These are phyloP conservation scores for Channallabes apus DNA, from an alignment of 2,797 vertebrate genomes.

Conservation along the genomic window DNA sequence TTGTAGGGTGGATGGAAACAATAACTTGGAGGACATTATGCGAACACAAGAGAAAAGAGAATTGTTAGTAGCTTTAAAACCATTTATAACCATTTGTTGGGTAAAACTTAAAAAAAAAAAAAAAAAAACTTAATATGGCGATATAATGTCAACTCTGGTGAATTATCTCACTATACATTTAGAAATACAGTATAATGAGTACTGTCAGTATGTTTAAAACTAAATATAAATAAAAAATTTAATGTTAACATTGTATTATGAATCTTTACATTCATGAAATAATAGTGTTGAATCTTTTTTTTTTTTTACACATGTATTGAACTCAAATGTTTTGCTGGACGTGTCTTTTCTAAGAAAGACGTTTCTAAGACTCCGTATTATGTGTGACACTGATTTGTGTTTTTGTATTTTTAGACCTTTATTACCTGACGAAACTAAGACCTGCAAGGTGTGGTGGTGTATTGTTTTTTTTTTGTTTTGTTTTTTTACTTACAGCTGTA, in stretches of 20 bases:
- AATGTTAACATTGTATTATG: not conserved
- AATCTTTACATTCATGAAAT: not conserved
- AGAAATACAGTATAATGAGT: no score
- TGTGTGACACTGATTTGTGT: not conserved
- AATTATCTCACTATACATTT: no score
- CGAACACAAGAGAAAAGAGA: no score
- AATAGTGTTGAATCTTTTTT: not conserved
- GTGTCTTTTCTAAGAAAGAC: no score
- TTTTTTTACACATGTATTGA: not conserved
- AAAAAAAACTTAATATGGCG: no score
- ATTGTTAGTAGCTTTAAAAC: not conserved
- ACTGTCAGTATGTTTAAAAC: not conserved
- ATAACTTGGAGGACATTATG: conserved; percentile 20
- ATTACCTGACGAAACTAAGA: not conserved
- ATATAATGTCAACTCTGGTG: no score
- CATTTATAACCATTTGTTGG: not conserved
- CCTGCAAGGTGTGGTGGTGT: conserved; percentile 23
- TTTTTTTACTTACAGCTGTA: not conserved
- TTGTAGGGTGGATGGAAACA: conserved; percentile 39
- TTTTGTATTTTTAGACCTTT: not conserved
- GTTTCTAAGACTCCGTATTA: not conserved
- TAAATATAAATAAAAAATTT: not conserved
- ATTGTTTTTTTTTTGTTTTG: not conserved
- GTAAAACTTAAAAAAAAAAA: no score
- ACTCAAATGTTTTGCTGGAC: no score